Base-by-base conservation (phyloP, 2,797 vertebrate genomes). In the Takifugu rubripes region DNA sequence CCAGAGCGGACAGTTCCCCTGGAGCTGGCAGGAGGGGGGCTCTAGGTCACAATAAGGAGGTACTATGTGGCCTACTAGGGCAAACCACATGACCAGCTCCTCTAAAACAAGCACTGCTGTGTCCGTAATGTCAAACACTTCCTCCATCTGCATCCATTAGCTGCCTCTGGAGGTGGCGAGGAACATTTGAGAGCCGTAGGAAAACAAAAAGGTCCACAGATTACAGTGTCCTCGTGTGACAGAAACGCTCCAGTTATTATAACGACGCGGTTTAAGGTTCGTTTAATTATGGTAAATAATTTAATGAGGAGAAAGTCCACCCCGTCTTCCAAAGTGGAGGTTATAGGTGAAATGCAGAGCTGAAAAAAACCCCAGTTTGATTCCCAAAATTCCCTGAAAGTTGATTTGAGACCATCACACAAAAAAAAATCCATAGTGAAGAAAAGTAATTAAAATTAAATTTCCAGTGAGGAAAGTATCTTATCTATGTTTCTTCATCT, bases 111-210 rank as follows among this genome's bases (percentile, higher is more conserved):
- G 85, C 79, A 82, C 77, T 78, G 83, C 81, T 90, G 86, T 88
- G 82, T 85, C 84, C 68, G 54, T 81, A 82, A 87, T 88, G 86
- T 88, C 87, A 84, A 87, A 85, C 83, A 85, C 84, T 89, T 90
- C 86, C 88, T 90, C 79, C 81, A 67, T 78, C 78, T 73, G 81
- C 81, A 77, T 81, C 81, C 74, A 85, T 90, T 87, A 84, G 84
- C 63, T 54, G 1, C 62, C 65, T 67, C 75, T 72, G 16, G 74
- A 79, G 80, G 75, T 70, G 79, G 69, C 25, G 55, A 78, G 72
- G 60, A 78, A 70, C 74, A 66, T 85, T 84, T 74, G 61, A 81
- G 74, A 79, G 64, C 54, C 10, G 56, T 77, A 81, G 73, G 69
- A 80, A 86, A 85, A 89, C 72, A 84, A 81, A 85, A 85, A 61